phyloP scores from a whole-genome alignment of 1,140 invertebrate species.

The Drosophila kurseongensis region DNA sequence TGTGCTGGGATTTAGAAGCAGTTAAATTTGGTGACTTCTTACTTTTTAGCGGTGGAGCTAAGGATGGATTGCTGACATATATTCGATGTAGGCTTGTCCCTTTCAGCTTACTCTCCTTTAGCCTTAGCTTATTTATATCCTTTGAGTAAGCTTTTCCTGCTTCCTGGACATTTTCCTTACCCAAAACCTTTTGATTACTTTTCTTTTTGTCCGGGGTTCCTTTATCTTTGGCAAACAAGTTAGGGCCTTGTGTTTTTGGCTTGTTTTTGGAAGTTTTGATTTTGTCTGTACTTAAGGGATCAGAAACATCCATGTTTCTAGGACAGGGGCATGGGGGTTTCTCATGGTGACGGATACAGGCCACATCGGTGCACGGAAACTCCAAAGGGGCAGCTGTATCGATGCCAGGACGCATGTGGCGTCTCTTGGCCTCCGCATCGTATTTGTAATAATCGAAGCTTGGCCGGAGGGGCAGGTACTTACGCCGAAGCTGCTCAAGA shows the following conservation, averaged over 20 bases:
- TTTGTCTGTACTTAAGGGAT: background rate
- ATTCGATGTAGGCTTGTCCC: background rate
- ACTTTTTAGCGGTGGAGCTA: background rate
- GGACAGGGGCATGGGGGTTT: too few species aligned
- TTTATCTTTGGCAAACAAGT: background rate
- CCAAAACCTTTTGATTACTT: background rate
- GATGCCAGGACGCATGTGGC: constrained; percentile 38
- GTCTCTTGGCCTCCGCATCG: constrained; percentile 9
- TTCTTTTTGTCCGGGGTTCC: too few species aligned
- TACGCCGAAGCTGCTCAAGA: background rate
- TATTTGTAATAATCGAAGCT: constrained; percentile 39
- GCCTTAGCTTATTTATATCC: background rate
- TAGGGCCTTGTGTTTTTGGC: background rate
- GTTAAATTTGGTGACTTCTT: background rate
- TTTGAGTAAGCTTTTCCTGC: too few species aligned
- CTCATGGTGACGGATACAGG: background rate
- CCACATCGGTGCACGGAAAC: constrained; percentile 16
- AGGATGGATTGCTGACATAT: background rate
- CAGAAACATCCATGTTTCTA: background rate
- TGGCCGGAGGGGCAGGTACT: background rate
- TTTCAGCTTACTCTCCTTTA: background rate
- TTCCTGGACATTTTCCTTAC: background rate
- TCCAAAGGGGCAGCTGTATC: constrained; percentile 36
- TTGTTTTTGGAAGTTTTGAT: background rate
- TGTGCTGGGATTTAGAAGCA: background rate